phyloP scores from a whole-genome alignment of 1,140 invertebrate species.

The Drosophila subpulchrella region DNA sequence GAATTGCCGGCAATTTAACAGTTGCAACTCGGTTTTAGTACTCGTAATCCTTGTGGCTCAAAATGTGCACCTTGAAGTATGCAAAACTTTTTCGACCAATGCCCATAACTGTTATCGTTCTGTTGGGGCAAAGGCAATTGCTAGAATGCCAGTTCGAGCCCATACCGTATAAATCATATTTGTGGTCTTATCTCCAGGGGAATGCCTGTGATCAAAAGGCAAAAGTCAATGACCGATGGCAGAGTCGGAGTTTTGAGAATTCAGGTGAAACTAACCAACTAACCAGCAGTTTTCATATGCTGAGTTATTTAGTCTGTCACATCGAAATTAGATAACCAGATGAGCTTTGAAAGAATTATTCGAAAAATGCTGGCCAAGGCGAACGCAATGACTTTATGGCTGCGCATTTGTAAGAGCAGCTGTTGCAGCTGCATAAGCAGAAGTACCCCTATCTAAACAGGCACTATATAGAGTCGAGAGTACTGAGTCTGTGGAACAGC shows the following conservation, averaged over 20 bases:
- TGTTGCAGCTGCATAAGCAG: constrained; percentile 53
- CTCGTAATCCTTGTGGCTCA: constrained; percentile 6
- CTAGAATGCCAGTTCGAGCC: constrained; percentile 16
- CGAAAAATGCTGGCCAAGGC: constrained; percentile 60
- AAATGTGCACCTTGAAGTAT: constrained; percentile 40
- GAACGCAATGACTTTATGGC: constrained; percentile 64
- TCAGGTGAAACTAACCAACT: constrained; percentile 1
- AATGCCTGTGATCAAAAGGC: constrained; percentile 8
- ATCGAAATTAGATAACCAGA: constrained; percentile 41
- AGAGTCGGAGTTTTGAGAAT: background rate
- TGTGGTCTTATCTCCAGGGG: background rate
- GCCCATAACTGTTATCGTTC: constrained; percentile 24
- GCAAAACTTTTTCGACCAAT: constrained; percentile 24
- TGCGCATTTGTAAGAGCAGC: constrained; percentile 64
- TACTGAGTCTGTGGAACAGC: constrained; percentile 50
- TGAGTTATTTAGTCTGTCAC: constrained; percentile 27
- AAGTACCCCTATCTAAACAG: constrained; percentile 17
- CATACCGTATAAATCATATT: constrained; percentile 31
- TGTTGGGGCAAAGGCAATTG: constrained; percentile 12
- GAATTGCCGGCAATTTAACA: constrained; percentile 33
- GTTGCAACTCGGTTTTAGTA: constrained; percentile 8
- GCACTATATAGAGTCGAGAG: constrained; percentile 13
- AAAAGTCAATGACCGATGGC: constrained; percentile 7
- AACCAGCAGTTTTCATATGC: background rate
- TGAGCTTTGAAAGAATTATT: constrained; percentile 31